Evolutionary conservation across 2,113 vertebrate genomes (phyloP).

Genomic region (Leucopsar rothschildi): DNA sequence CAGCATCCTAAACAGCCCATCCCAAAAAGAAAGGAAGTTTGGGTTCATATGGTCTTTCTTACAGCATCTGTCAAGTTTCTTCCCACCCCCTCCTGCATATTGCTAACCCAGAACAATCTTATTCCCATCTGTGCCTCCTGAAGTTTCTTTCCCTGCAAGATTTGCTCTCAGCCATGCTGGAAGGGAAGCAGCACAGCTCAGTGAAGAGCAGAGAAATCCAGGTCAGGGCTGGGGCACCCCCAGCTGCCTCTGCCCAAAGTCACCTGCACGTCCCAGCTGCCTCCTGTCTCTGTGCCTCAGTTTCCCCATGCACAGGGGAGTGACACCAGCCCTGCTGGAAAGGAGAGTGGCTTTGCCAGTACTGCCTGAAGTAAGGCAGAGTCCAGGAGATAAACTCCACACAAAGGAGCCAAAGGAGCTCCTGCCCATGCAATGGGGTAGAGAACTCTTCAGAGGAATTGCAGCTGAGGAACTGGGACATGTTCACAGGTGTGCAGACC

Average conservation of each 20-base stretch:
- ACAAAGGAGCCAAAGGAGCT: not conserved
- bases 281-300: not conserved
- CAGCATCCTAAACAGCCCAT: slow-evolving; percentile 20
- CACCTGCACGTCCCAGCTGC: not conserved
- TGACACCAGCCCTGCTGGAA: not conserved
- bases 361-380: not conserved
- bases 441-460: not conserved
- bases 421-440: not conserved
- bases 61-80: slow-evolving; percentile 50
- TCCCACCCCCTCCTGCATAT: slow-evolving; percentile 41
- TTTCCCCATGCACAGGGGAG: not conserved
- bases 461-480: not conserved
- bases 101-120: slow-evolving; percentile 53
- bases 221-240: not conserved
- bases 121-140: slow-evolving; percentile 51
- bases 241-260: not conserved
- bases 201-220: not conserved
- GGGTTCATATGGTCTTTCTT: slow-evolving; percentile 54
- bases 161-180: not conserved
- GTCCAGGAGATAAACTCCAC: not conserved
- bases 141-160: not conserved
- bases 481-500: not conserved
- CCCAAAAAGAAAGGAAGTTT: slow-evolving; percentile 41
- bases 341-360: not conserved
- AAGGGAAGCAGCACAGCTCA: not conserved